These are phyloP conservation scores for Gyrodactylus bullatarudis DNA, from an alignment of 1,140 invertebrate species.

Conservation along the genomic window DNA sequence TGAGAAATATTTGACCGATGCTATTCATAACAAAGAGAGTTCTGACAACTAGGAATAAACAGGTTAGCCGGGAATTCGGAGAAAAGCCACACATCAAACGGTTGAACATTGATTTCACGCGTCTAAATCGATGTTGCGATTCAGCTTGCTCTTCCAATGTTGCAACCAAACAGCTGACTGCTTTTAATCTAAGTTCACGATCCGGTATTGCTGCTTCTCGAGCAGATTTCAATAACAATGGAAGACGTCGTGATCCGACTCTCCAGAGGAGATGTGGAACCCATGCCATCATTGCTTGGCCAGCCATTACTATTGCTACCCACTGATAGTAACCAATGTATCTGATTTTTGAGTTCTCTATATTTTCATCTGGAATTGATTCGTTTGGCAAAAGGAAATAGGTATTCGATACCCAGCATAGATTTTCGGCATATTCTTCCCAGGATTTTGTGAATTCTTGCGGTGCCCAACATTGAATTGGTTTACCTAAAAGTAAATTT, in stretches of 20 bases:
- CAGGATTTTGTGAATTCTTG: constrained; percentile 10
- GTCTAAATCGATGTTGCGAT: neutral
- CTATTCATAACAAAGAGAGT: constrained; percentile 24
- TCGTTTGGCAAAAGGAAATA: constrained; percentile 6
- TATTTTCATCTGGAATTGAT: constrained; percentile 2
- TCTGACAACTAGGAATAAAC: neutral
- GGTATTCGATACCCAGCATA: constrained; percentile 7
- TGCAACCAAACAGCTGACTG: constrained; percentile 4
- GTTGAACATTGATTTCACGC: neutral
- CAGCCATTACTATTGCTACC: constrained; percentile 6
- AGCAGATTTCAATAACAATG: constrained; percentile 5
- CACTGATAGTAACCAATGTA: constrained; percentile 7
- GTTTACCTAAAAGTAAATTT: constrained; percentile 10
- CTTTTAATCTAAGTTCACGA: constrained; percentile 1
- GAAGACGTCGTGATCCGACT: constrained; percentile 1
- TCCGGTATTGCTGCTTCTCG: constrained; percentile 6
- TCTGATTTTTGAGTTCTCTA: neutral
- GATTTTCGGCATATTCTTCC: constrained; percentile 10
- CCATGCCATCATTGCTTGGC: constrained; percentile 5
- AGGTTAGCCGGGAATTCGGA: neutral
- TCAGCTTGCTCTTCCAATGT: constrained; percentile 5
- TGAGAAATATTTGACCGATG: constrained; percentile 24
- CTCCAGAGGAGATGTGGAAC: constrained; percentile 5
- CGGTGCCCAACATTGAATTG: constrained; percentile 11
- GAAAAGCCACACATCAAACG: neutral